These are phyloP conservation scores for Oikopleura dioica DNA, from an alignment of 23 tunicate species.

Conservation along the genomic window DNA sequence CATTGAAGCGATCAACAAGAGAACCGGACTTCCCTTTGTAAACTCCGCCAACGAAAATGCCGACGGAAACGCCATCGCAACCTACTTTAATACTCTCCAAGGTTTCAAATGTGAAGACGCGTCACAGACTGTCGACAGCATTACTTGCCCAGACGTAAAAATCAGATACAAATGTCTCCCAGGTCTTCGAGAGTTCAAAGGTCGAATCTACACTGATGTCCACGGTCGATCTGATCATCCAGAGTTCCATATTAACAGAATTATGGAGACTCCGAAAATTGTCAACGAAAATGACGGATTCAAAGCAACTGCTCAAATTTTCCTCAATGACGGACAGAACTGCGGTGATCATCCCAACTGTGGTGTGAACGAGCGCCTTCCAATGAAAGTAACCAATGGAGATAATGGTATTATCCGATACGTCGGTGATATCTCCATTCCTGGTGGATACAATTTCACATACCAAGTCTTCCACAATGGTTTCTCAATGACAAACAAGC, in stretches of 20 bases:
- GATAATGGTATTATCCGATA: not conserved
- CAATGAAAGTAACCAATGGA: not conserved
- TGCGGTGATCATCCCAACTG: slow-evolving; percentile 6
- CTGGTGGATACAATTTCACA: not conserved
- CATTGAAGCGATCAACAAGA: not conserved
- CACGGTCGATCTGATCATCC: not conserved
- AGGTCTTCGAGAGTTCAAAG: not conserved
- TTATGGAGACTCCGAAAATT: not conserved
- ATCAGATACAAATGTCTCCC: not conserved
- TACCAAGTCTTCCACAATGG: not conserved
- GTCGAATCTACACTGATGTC: not conserved
- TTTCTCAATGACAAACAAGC: not conserved
- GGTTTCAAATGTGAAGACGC: not conserved
- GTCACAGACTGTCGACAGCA: not conserved
- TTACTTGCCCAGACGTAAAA: slow-evolving; percentile 5
- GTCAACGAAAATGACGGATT: not conserved
- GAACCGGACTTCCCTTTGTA: not conserved
- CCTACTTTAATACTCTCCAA: not conserved
- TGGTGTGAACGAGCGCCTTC: not conserved
- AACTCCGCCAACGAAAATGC: slow-evolving; percentile 1
- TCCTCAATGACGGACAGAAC: slow-evolving; percentile 6
- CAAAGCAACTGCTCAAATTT: not conserved
- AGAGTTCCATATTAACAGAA: not conserved
- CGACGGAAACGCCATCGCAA: not conserved
- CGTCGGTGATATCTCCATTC: not conserved